A percentile compares a stretch with the other conserved stretches of the same genome.
These are phyloP conservation scores for Pimpla rufipes DNA, from an alignment of 2,888 invertebrate species.

Conservation along the genomic window DNA sequence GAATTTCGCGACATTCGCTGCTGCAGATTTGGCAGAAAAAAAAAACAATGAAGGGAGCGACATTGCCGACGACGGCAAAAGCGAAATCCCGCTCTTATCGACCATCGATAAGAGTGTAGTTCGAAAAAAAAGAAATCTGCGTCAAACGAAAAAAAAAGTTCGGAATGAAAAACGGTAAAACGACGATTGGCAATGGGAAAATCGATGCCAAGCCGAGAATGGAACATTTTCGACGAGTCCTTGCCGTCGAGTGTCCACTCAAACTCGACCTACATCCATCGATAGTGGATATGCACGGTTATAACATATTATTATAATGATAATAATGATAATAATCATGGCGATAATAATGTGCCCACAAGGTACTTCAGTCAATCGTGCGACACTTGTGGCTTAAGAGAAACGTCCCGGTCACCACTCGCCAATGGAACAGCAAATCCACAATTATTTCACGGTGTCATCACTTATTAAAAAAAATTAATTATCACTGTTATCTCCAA, in stretches of 20 bases:
- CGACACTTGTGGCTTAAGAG: neutral
- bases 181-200: neutral
- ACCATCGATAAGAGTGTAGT: neutral
- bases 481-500: neutral
- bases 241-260: neutral
- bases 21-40: neutral
- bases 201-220: neutral
- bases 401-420: neutral
- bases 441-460: neutral
- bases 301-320: neutral
- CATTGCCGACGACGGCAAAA: neutral
- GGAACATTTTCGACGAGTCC: neutral
- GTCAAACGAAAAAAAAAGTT: neutral
- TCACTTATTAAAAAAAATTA: neutral
- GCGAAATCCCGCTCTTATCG: conserved; percentile 22
- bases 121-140: neutral
- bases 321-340: neutral
- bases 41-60: neutral
- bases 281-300: neutral
- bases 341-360: conserved; percentile 21
- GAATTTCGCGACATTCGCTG: neutral
- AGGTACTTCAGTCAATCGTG: conserved; percentile 25
- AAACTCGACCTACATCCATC: neutral
- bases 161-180: neutral
- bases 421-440: neutral